phyloP scores from a whole-genome alignment of 2,888 invertebrate species.

The Agriotes lineatus region DNA sequence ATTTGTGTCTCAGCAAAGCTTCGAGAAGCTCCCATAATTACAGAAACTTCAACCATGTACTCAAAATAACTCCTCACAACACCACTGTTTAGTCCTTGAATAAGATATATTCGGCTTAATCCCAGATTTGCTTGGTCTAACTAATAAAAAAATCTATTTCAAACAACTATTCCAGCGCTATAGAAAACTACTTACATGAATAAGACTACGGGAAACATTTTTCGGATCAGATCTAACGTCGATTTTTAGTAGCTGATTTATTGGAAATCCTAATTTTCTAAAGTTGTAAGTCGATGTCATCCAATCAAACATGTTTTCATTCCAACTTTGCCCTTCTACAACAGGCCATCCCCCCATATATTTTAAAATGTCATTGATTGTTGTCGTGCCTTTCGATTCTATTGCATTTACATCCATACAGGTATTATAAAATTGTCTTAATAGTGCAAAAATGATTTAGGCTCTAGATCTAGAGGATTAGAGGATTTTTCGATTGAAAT shows the following conservation, averaged over 20 bases:
- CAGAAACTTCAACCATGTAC: conserved; percentile 90
- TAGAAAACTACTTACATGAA: too few relatives aligned
- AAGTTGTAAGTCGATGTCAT: conserved; percentile 80
- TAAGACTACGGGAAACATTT: conserved; percentile 85
- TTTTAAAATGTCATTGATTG: conserved; percentile 61
- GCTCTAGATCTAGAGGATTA: too few relatives aligned
- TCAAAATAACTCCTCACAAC: conserved; percentile 87
- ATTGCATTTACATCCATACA: conserved; percentile 60
- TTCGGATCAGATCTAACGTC: conserved; percentile 90
- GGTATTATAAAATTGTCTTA: conserved; percentile 64
- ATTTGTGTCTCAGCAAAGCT: conserved; percentile 75
- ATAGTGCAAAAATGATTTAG: too few relatives aligned
- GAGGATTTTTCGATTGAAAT: too few relatives aligned
- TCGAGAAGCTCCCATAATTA: conserved; percentile 85
- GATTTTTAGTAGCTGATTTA: conserved; percentile 91
- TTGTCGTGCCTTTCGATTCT: conserved; percentile 77
- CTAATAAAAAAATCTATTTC: too few relatives aligned
- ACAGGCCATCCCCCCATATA: conserved; percentile 70
- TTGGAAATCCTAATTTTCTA: conserved; percentile 84
- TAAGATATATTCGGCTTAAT: conserved; percentile 86
- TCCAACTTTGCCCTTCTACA: conserved; percentile 11
- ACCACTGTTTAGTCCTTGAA: conserved; percentile 85
- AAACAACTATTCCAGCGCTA: conserved; percentile 87
- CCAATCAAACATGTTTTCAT: conserved; percentile 13
- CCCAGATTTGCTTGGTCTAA: conserved; percentile 90